phyloP scores from a whole-genome alignment of 2,113 vertebrate genomes.

The Lophochroa leadbeateri region DNA sequence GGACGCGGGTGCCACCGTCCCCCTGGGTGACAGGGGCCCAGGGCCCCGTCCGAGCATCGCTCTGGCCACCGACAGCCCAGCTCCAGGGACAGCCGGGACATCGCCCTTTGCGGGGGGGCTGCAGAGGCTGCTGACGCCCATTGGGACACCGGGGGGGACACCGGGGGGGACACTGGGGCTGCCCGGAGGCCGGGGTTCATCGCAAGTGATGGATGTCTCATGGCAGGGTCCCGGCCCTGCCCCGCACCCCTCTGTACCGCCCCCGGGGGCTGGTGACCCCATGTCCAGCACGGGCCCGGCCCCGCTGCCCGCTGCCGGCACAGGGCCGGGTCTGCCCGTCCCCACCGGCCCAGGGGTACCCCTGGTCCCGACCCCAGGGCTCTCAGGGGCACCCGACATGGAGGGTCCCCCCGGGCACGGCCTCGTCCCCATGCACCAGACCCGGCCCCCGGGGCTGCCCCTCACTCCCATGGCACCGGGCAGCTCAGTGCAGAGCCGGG shows the following conservation, averaged over 20 bases:
- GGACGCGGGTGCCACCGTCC: fast-evolving
- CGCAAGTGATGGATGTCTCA: fast-evolving
- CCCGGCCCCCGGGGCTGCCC: neutral
- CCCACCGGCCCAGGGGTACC: fast-evolving
- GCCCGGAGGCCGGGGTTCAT: neutral
- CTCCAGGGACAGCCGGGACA: fast-evolving
- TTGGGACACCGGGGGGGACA: neutral
- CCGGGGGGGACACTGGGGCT: no score
- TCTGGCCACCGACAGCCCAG: fast-evolving
- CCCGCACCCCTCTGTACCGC: fast-evolving
- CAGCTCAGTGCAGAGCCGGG: neutral
- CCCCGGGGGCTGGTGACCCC: neutral
- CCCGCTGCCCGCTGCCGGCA: neutral
- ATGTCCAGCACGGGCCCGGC: neutral
- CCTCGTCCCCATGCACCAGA: neutral
- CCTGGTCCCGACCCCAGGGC: fast-evolving
- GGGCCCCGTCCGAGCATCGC: fast-evolving
- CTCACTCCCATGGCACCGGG: fast-evolving
- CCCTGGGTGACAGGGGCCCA: neutral
- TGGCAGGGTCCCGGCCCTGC: neutral
- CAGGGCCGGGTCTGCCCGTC: neutral
- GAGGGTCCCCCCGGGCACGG: neutral
- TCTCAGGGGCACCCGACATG: fast-evolving
- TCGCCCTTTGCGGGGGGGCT: neutral
- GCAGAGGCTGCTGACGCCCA: neutral